phyloP scores from a whole-genome alignment of 2,888 invertebrate species.

The Piscicola geometra region DNA sequence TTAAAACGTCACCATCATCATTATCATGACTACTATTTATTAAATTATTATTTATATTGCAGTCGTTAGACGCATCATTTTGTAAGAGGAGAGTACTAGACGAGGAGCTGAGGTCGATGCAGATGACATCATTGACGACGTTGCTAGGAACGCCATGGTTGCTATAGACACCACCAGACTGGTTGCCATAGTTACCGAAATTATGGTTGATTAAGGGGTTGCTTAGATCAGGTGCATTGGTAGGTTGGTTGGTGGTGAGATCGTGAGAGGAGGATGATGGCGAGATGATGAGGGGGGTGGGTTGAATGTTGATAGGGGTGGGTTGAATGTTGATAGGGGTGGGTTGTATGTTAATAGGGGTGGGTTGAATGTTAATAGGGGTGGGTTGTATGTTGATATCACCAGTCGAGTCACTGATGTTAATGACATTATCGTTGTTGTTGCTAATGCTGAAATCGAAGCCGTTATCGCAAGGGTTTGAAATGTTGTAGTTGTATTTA shows the following conservation, averaged over 20 bases:
- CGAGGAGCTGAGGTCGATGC: conserved; percentile 15
- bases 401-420: not conserved
- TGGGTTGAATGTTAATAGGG: too few relatives aligned
- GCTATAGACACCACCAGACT: too few relatives aligned
- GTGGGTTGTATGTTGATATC: not conserved
- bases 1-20: too few relatives aligned
- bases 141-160: not conserved
- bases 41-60: not conserved
- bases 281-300: not conserved
- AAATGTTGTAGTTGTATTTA: too few relatives aligned
- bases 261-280: not conserved
- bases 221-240: too few relatives aligned
- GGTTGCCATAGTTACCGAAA: too few relatives aligned
- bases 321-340: too few relatives aligned
- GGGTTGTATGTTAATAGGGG: too few relatives aligned
- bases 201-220: too few relatives aligned
- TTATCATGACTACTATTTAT: too few relatives aligned
- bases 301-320: too few relatives aligned
- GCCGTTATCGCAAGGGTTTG: not conserved
- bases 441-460: not conserved
- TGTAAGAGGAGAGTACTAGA: not conserved
- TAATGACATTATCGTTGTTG: not conserved
- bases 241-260: too few relatives aligned
- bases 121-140: not conserved
- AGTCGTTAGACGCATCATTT: not conserved